A percentile compares a stretch with the other conserved stretches of the same genome.
These are phyloP conservation scores for Parnassius smintheus DNA, from an alignment of 2,888 invertebrate species.

Conservation along the genomic window DNA sequence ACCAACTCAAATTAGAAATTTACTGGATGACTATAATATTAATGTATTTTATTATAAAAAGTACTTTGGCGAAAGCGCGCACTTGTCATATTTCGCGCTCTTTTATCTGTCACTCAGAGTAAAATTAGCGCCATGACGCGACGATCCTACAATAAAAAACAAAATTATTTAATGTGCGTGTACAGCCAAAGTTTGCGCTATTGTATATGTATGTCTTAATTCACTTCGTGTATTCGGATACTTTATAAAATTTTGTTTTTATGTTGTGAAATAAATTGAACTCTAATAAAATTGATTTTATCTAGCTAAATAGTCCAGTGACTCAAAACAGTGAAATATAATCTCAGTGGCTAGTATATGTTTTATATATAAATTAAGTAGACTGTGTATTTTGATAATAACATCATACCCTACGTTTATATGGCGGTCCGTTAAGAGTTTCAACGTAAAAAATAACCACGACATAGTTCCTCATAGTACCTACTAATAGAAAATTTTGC, in stretches of 20 bases:
- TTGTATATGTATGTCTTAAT: conserved; percentile 34
- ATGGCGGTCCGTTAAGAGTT: conserved; percentile 52
- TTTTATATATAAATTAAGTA: conserved; percentile 41
- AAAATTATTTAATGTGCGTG: conserved; percentile 38
- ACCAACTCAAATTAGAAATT: conserved; percentile 34
- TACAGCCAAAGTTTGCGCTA: conserved; percentile 33
- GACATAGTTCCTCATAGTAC: conserved; percentile 80
- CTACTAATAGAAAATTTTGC: conserved; percentile 79
- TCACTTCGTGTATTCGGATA: conserved; percentile 33
- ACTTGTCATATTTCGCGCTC: conserved; percentile 29
- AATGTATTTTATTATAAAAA: conserved; percentile 19
- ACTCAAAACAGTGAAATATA: conserved; percentile 52
- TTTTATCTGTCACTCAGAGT: conserved; percentile 17
- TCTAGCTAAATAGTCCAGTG: conserved; percentile 48
- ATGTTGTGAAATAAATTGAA: conserved; percentile 29
- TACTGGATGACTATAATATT: conserved; percentile 32
- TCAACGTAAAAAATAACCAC: conserved; percentile 68
- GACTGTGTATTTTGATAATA: conserved; percentile 75
- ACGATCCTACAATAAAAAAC: conserved; percentile 18
- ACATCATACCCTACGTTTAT: conserved; percentile 68
- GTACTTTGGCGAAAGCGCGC: conserved; percentile 20
- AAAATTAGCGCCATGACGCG: conserved; percentile 24
- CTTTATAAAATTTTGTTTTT: conserved; percentile 30
- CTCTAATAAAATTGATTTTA: conserved; percentile 23
- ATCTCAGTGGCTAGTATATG: conserved; percentile 42